Conservation (phyloP, 1,140 invertebrate species). For the Hormaphis cornu region DNA sequence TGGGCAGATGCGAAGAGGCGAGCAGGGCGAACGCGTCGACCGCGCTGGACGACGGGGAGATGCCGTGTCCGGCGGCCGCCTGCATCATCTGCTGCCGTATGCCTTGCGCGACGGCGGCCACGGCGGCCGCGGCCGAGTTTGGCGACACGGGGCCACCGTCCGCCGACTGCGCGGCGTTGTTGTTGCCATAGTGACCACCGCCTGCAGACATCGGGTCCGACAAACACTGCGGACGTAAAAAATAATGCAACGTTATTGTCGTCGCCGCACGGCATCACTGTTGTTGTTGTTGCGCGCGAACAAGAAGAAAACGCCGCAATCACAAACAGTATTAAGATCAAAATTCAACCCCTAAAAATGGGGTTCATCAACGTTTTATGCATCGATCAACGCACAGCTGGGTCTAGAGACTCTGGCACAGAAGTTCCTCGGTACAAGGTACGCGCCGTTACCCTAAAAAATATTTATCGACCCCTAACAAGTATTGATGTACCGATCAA, state of each 20-base stretch:
- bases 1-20: constrained; percentile 43
- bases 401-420: no score
- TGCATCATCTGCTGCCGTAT: constrained; percentile 60
- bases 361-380: no score
- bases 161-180: constrained; percentile 26
- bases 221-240: constrained; percentile 22
- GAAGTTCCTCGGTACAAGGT: no score
- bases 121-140: constrained; percentile 55
- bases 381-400: no score
- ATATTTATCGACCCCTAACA: no score
- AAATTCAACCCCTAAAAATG: no score
- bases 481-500: no score
- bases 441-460: no score
- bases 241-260: constrained; percentile 1
- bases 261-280: no score
- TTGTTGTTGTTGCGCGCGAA: no score
- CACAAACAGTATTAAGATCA: no score
- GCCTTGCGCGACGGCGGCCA: constrained; percentile 62
- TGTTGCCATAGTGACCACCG: constrained; percentile 28
- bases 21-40: constrained; percentile 37
- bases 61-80: constrained; percentile 47
- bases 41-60: constrained; percentile 13
- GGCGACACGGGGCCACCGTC: constrained; percentile 43
- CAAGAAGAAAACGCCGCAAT: no score
- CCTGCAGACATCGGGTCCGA: constrained; percentile 14